Conservation (phyloP, 2,797 vertebrate species). For the Chaenodraco wilsoni region DNA sequence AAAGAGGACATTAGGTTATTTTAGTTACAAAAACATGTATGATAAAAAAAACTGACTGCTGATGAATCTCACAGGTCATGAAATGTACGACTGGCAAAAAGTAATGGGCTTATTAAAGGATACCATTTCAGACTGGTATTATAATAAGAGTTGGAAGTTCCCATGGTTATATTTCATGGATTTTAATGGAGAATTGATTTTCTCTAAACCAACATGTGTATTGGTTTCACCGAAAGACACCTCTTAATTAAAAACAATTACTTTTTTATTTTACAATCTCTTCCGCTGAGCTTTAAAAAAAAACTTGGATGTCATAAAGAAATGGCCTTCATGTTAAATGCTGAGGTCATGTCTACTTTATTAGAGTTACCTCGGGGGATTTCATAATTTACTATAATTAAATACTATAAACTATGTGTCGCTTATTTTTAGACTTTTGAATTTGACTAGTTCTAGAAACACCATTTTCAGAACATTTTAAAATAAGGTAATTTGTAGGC, state of each 20-base stretch:
- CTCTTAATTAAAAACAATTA: not conserved
- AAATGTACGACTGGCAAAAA: constrained; percentile 29
- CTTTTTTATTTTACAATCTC: not conserved
- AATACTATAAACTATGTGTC: not conserved
- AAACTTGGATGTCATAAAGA: not conserved
- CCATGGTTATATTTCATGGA: too few species aligned
- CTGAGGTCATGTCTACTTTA: not conserved
- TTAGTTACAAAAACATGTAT: constrained; percentile 21
- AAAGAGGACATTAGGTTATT: constrained; percentile 14
- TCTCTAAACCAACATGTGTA: too few species aligned
- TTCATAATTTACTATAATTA: not conserved
- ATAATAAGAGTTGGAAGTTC: too few species aligned
- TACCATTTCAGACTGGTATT: constrained; percentile 22
- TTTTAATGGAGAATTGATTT: not conserved
- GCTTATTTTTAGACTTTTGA: not conserved
- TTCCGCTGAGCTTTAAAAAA: not conserved
- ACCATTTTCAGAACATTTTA: too few species aligned
- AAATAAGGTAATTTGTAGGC: too few species aligned
- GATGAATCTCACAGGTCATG: constrained; percentile 31
- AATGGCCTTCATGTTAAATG: not conserved
- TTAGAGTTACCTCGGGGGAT: not conserved
- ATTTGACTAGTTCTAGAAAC: not conserved
- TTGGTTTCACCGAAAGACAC: not conserved
- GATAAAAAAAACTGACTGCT: constrained; percentile 14
- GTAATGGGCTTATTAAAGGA: constrained; percentile 20